Evolutionary conservation across 2,113 vertebrate genomes (phyloP), one percentile per base, ranked within the genome.

Genomic region (Chamaea fasciata): DNA sequence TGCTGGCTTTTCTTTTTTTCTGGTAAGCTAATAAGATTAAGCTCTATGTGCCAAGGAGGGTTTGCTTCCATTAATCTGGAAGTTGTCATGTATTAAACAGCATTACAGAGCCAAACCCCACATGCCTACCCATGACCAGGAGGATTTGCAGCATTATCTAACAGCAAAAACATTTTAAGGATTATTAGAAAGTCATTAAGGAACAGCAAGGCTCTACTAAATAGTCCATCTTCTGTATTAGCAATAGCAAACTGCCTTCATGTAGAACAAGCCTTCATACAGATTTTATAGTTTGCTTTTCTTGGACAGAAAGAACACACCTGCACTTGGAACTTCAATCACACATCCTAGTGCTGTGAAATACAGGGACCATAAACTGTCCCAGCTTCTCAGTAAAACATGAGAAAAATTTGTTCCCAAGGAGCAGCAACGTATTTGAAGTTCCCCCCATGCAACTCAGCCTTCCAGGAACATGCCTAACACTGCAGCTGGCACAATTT

Each of bases 31-130:
- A 49, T 93, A 92, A 77, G 79, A 94, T 94, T 77, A 97, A 95
- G 71, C 44, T 88, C 39, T 62, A 7, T 83, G 78, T 83, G 78
- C 87, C 95, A 95, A 86, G 79, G 16, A 94, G 76, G 53, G 82
- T 78, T 96, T 92, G 76, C 68, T 74, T 87, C 90, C 76, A 86
- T 90, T 93, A 96, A 90, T 90, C 78, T 90, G 85, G 63, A 88
- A 95, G 75, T 55, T 95, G 79, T 85, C 64, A 47, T 21, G 22
- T 83, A 94, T 81, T 93, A 94, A 92, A 92, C 78, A 91, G 69
- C 59, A 80, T 94, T 87, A 95, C 50, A 67, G 42, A 69, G 47
- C 67, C 93, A 94, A 93, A 83, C 64, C 28, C 35, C 63, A 26
- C 71, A 57, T 80, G 92, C 59, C 71, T 94, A 69, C 42, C n/a